Conservation (phyloP, 2,797 vertebrate genomes). For the Lacerta bilineata region DNA sequence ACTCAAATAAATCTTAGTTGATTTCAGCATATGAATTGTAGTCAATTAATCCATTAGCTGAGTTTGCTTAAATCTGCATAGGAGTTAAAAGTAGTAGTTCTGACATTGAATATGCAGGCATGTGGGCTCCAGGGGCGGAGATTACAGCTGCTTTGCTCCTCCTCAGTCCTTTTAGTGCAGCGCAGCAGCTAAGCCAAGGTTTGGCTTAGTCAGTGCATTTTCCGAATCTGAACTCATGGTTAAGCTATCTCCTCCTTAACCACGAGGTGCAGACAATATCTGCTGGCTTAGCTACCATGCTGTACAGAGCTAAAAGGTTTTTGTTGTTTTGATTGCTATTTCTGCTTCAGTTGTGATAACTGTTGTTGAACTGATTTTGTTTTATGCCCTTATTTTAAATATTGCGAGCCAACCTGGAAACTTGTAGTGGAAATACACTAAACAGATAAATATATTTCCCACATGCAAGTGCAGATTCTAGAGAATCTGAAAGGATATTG, state of each 20-base stretch:
- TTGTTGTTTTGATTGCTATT: not conserved
- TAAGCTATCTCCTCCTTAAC: no score
- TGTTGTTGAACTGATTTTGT: not conserved
- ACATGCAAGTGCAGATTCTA: not conserved
- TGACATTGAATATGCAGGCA: no score
- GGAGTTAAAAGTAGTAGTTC: not conserved
- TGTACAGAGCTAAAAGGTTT: not conserved
- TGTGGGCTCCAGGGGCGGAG: no score
- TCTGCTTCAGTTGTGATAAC: no score
- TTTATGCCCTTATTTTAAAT: not conserved
- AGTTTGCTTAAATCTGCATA: not conserved
- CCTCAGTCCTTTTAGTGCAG: no score
- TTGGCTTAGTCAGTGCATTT: no score
- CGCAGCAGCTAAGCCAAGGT: no score
- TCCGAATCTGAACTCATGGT: no score
- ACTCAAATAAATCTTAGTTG: not conserved
- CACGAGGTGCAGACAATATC: no score
- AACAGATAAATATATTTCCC: not conserved
- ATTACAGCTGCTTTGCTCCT: no score
- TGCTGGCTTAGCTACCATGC: no score
- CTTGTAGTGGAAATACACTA: not conserved
- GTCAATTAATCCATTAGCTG: not conserved
- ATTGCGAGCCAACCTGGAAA: not conserved
- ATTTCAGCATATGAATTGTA: not conserved
- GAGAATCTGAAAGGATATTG: not conserved